These are phyloP conservation scores for Euphydryas editha DNA, from an alignment of 2,888 invertebrate genomes.

Conservation along the genomic window DNA sequence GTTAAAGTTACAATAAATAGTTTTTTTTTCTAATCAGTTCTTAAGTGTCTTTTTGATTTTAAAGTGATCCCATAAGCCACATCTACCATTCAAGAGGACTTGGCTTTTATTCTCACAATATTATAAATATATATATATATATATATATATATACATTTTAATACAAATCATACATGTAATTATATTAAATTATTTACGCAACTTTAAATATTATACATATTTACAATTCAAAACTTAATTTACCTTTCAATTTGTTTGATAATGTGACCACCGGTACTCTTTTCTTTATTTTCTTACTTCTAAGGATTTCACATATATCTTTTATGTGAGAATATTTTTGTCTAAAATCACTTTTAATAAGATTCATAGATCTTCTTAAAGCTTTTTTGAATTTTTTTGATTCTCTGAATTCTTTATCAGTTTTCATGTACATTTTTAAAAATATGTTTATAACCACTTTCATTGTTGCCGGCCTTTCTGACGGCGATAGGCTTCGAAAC, in stretches of 20 bases:
- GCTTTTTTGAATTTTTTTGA: conserved; percentile 50
- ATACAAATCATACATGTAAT: too few species aligned
- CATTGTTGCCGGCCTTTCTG: conserved; percentile 57
- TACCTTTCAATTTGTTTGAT: conserved; percentile 45
- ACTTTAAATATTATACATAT: too few species aligned
- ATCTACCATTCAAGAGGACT: too few species aligned
- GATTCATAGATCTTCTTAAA: conserved; percentile 46
- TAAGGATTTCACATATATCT: conserved; percentile 56
- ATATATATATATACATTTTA: too few species aligned
- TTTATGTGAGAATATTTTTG: conserved; percentile 60
- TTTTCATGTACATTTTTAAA: conserved; percentile 50
- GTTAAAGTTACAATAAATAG: too few species aligned
- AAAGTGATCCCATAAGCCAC: too few species aligned
- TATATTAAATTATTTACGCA: conserved; percentile 21
- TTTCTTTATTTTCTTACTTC: conserved; percentile 48
- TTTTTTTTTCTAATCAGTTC: too few species aligned
- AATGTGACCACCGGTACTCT: conserved; percentile 58
- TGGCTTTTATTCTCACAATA: too few species aligned
- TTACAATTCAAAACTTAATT: too few species aligned
- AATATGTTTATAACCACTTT: conserved; percentile 54
- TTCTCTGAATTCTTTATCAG: conserved; percentile 49
- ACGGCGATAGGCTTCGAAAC: too few species aligned
- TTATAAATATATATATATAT: too few species aligned
- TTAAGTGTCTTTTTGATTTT: too few species aligned
- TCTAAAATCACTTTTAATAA: conserved; percentile 51